Evolutionary conservation across 2,888 invertebrate species (phyloP), one percentile per base, ranked within the genome.

Genomic region (Charanyca ferruginea): DNA sequence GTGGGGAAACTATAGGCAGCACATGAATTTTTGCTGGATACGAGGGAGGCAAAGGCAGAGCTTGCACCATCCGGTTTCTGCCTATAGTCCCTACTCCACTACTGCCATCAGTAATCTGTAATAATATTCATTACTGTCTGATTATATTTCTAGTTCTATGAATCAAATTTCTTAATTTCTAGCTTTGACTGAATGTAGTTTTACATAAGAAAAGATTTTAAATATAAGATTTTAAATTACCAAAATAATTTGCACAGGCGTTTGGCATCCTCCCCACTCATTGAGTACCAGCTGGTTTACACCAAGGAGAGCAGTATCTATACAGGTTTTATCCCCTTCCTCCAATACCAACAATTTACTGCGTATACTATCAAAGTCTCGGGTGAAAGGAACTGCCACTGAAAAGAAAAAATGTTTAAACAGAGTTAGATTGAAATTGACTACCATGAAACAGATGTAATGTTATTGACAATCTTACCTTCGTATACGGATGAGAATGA

Each of bases 211-310:
- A 2, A 32, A 32, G 11, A 32, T 32, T 0, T 9, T 9, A 13
- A 61, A 62, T 25, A 38, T 13, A 38, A 1, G 35, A 22, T 35
- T 55, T 20, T 9, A 11, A 13, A 57, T 23, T 45, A 95, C 96
- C 91, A 96, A 61, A 69, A 96, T 91, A 44, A 95, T 94, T 80
- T 99, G 99, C 81, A 98, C 98, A 9, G 98, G 97, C 54, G 98
- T 98, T 77, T 98, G 97, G 70, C 97, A 97, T 6, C 99, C 99
- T 6, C 99, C 99, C 99, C 99, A 99, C 89, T 98, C 98, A 60
- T 97, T 97, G 41, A 98, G 96, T 41, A 99, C 96, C 57, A 98
- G 95, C 83, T 97, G 97, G 85, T 97, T 98, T 1, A 98, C 97
- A 22, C 98, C 98, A 83, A 97, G 96, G 3, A 99, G 94, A 53